phyloP scores from a whole-genome alignment of 2,888 invertebrate species.

The Rhimphoctona megacephalus region DNA sequence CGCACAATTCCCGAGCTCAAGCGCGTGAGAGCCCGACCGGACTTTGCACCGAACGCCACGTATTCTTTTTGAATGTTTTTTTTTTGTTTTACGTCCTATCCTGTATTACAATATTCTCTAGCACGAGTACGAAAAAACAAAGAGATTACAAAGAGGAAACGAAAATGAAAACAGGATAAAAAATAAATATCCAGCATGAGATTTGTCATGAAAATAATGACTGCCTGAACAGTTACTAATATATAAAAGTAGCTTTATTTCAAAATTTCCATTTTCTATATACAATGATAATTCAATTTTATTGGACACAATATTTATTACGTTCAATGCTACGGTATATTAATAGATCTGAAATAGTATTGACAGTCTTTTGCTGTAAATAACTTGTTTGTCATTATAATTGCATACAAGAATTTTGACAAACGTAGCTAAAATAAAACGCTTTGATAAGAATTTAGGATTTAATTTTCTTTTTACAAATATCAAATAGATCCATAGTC shows the following conservation, averaged over 20 bases:
- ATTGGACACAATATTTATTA: not conserved
- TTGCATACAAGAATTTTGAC: no score
- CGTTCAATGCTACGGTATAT: no score
- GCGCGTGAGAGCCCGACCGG: conserved; percentile 54
- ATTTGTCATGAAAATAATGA: not conserved
- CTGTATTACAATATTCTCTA: conserved; percentile 59
- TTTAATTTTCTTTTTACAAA: not conserved
- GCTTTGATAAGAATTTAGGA: not conserved
- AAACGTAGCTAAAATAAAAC: not conserved
- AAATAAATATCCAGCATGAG: conserved; percentile 52
- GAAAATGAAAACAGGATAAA: conserved; percentile 31
- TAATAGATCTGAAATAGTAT: no score
- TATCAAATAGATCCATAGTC: not conserved
- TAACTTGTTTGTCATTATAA: no score
- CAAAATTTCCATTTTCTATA: not conserved
- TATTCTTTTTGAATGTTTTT: conserved; percentile 53
- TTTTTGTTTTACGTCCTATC: conserved; percentile 31
- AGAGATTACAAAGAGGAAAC: conserved; percentile 15
- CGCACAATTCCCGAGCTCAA: conserved; percentile 33
- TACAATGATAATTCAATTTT: not conserved
- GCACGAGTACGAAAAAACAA: conserved; percentile 18
- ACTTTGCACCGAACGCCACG: conserved; percentile 47
- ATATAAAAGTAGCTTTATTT: not conserved
- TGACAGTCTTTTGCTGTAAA: no score
- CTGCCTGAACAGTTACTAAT: not conserved